These are phyloP conservation scores for Gallinago nigripennis DNA, from an alignment of 2,797 vertebrate genomes.

Conservation along the genomic window DNA sequence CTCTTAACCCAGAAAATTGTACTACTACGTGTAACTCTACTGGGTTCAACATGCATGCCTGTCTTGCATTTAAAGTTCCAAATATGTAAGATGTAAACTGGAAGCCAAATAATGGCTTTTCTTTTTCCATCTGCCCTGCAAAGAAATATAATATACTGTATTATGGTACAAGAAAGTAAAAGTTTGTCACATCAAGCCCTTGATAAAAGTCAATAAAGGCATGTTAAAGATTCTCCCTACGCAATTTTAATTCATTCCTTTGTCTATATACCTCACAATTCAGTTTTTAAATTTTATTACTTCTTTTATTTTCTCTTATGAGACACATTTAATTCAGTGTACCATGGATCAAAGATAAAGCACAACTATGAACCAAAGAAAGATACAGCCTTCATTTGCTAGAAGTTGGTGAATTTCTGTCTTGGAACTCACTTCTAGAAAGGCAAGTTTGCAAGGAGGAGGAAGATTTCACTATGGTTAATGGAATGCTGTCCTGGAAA, in stretches of 20 bases:
- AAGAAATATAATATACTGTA: neutral
- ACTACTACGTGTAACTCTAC: neutral
- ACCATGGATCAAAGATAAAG: neutral
- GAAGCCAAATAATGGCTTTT: neutral
- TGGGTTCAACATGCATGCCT: neutral
- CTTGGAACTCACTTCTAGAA: neutral
- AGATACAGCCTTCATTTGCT: neutral
- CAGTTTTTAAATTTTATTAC: neutral
- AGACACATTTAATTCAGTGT: neutral
- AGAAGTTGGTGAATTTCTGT: neutral
- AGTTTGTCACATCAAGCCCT: neutral
- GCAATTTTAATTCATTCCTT: neutral
- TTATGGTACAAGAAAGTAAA: neutral
- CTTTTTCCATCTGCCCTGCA: neutral
- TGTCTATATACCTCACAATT: neutral
- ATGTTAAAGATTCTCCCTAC: neutral
- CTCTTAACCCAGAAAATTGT: neutral
- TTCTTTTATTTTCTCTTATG: neutral
- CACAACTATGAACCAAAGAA: neutral
- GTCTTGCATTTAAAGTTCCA: neutral
- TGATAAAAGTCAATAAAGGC: neutral
- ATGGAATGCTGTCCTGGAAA: neutral
- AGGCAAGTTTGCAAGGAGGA: neutral
- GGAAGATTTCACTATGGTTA: neutral
- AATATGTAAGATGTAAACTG: neutral